Evolutionary conservation across 2,888 invertebrate species (phyloP).

Genomic region (Dascillus cervinus): DNA sequence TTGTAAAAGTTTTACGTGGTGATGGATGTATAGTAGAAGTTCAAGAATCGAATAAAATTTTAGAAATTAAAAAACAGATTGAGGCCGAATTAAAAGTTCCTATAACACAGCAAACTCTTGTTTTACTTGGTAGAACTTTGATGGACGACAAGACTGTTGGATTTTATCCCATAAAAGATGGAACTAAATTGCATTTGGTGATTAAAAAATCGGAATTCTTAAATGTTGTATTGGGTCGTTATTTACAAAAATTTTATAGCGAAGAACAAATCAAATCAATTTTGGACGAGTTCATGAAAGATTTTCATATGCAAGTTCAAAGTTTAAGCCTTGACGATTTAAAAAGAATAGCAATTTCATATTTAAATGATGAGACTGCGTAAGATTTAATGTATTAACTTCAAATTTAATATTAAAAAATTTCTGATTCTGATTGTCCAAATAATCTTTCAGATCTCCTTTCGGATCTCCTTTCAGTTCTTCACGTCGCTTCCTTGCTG

Average conservation of each 20-base stretch:
- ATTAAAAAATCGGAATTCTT: constrained; percentile 61
- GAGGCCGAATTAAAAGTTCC: constrained; percentile 58
- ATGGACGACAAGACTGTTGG: constrained; percentile 62
- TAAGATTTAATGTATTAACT: too few species aligned
- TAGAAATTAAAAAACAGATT: constrained; percentile 62
- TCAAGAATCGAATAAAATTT: constrained; percentile 50
- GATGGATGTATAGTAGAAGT: constrained; percentile 62
- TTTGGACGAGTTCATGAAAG: constrained; percentile 50
- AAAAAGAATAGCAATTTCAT: constrained; percentile 40
- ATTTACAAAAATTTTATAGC: constrained; percentile 54
- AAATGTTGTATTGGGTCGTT: constrained; percentile 49
- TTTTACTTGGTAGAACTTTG: constrained; percentile 63
- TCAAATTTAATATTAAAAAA: too few species aligned
- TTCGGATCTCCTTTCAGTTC: too few species aligned
- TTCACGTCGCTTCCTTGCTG: too few species aligned
- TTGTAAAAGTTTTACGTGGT: constrained; percentile 66
- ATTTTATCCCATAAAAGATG: constrained; percentile 68
- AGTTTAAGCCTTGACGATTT: constrained; percentile 41
- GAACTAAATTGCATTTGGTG: constrained; percentile 63
- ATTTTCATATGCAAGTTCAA: constrained; percentile 37
- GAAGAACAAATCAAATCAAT: constrained; percentile 58
- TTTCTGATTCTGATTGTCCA: too few species aligned
- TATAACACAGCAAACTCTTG: constrained; percentile 59
- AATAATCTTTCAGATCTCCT: too few species aligned
- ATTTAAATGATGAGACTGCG: constrained; percentile 32